Base-by-base conservation (phyloP, 2,113 vertebrate genomes). In the Chionis minor region DNA sequence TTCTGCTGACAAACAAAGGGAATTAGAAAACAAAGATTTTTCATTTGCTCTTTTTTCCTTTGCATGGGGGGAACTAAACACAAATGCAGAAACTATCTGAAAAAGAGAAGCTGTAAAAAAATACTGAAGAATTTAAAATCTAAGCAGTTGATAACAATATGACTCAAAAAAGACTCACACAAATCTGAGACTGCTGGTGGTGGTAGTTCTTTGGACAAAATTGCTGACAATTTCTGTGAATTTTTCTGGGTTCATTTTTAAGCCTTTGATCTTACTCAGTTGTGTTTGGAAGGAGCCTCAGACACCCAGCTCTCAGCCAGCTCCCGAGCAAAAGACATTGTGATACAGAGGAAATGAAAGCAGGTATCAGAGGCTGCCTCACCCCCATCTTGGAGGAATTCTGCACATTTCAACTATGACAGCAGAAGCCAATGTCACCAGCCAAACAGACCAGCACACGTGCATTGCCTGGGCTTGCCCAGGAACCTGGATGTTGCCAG, bases 381-480 rank as follows among this genome's bases (percentile, higher is more conserved):
- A 55, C 6, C 4, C 14, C 12, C 2, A 0, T 35, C 22, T 35
- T 47, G 15, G 27, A 65, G 14, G 30, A 54, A 16, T 65, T 75
- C 45, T 55, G 20, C 4, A 12, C 8, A 5, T 44, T 75, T 33
- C 24, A 6, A 2, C 33, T 33, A 11, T 7, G 32, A 23, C 54
- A 45, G 32, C 16, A 71, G 47, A 13, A 74, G 9, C 18, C 17
- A 23, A 17, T 8, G 26, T 32, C n/a, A 66, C 22, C 35, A 51
- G 21, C 12, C 26, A 51, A 61, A 33, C 7, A 73, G 24, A 26
- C 1, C 16, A 32, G 19, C 19, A 35, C 19, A 15, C 4, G 33
- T 0, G 0, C 4, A 1, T 16, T 66, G 5, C 12, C 33, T 23
- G 8, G 10, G 9, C 42, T 88, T 30, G 6, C 28, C 20, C 18